Evolutionary conservation across 1,140 invertebrate genomes (phyloP).

Genomic region (Aphaenogaster rudis): DNA sequence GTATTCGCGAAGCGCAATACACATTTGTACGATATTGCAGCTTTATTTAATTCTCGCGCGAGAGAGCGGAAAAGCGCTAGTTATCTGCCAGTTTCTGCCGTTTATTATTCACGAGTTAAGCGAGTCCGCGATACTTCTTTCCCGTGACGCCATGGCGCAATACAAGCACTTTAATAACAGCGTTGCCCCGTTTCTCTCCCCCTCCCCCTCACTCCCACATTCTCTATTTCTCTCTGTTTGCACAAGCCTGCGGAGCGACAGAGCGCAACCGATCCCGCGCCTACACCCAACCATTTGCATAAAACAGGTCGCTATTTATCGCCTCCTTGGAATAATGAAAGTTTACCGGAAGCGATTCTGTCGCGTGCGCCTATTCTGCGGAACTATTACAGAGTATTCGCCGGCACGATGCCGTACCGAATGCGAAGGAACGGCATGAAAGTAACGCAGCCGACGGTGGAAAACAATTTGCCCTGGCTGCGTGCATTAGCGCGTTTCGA

Average conservation of each 20-base stretch:
- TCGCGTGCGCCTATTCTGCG: slow-evolving; percentile 41
- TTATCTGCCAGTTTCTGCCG: slow-evolving; percentile 56
- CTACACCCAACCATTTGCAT: slow-evolving; percentile 70
- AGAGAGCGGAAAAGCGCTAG: slow-evolving; percentile 28
- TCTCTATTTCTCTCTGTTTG: slow-evolving; percentile 40
- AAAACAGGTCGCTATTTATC: slow-evolving; percentile 75
- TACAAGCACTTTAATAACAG: slow-evolving; percentile 74
- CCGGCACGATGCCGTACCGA: slow-evolving; percentile 12
- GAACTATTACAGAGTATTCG: slow-evolving; percentile 41
- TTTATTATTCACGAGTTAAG: slow-evolving; percentile 60
- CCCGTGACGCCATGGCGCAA: slow-evolving; percentile 34
- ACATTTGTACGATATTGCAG: slow-evolving; percentile 8
- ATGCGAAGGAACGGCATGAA: slow-evolving; percentile 20
- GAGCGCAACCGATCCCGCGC: slow-evolving; percentile 55
- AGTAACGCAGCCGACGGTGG: slow-evolving; percentile 23
- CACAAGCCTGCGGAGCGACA: slow-evolving; percentile 4
- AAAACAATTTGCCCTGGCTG: slow-evolving; percentile 32
- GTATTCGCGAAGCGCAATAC: background rate
- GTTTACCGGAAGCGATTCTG: slow-evolving; percentile 41
- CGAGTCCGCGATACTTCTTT: slow-evolving; percentile 66
- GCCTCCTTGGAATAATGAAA: slow-evolving; percentile 61
- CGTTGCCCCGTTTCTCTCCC: slow-evolving; percentile 19
- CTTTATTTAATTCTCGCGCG: slow-evolving; percentile 46
- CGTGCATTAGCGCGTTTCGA: slow-evolving; percentile 36
- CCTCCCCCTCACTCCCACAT: background rate